Evolutionary conservation across 1,140 invertebrate species (phyloP).

Genomic region (Drosophila arizonae): DNA sequence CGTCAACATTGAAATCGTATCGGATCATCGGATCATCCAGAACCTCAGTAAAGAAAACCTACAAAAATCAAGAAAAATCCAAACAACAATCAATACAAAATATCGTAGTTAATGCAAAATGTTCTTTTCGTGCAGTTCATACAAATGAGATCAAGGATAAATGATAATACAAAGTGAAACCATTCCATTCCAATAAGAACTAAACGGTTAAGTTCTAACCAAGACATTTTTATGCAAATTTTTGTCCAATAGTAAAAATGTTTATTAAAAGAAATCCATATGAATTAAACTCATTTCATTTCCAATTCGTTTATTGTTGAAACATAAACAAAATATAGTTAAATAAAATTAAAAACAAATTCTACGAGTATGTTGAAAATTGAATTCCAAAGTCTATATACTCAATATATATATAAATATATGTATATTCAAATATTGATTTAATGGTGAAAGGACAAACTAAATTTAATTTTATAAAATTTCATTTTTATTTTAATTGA

Average conservation of each 20-base stretch:
- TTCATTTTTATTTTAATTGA: slow-evolving; percentile 31
- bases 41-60: slow-evolving; percentile 43
- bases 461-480: slow-evolving; percentile 51
- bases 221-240: slow-evolving; percentile 44
- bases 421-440: slow-evolving; percentile 16
- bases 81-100: slow-evolving; percentile 66
- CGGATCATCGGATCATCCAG: slow-evolving; percentile 64
- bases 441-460: slow-evolving; percentile 33
- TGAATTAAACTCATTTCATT: slow-evolving; percentile 37
- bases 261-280: slow-evolving; percentile 7
- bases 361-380: slow-evolving; percentile 63
- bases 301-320: slow-evolving; percentile 55
- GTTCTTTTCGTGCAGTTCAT: slow-evolving; percentile 53
- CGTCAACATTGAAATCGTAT: slow-evolving; percentile 72
- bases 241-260: slow-evolving; percentile 21
- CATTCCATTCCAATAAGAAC: slow-evolving; percentile 7
- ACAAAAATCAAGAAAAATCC: slow-evolving; percentile 26
- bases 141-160: slow-evolving; percentile 39
- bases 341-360: slow-evolving; percentile 35
- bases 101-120: slow-evolving; percentile 74
- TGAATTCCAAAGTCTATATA: slow-evolving; percentile 60
- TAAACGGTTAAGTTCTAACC: slow-evolving; percentile 59
- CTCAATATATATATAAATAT: slow-evolving; percentile 47
- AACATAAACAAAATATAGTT: slow-evolving; percentile 19
- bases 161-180: background rate